phyloP scores from a whole-genome alignment of 2,888 invertebrate genomes.

The Apocheima hispidaria region DNA sequence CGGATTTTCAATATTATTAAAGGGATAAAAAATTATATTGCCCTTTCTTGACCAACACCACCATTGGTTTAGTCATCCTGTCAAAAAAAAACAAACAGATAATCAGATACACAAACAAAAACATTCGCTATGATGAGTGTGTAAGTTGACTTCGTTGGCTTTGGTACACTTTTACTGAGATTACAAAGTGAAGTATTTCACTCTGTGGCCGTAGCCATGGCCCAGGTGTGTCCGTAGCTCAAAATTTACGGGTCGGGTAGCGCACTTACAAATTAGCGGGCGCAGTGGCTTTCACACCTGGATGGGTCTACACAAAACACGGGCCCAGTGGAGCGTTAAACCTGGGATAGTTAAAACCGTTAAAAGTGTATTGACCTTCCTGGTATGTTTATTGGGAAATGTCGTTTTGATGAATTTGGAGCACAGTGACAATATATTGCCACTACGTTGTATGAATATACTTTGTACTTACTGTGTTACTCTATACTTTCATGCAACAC shows the following conservation, averaged over 20 bases:
- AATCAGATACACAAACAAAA: too few species aligned
- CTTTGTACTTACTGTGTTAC: too few species aligned
- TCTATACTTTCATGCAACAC: too few species aligned
- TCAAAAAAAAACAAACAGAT: too few species aligned
- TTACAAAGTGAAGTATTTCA: background rate
- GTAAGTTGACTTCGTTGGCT: too few species aligned
- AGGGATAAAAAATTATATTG: too few species aligned
- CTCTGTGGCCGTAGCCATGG: background rate
- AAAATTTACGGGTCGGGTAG: constrained; percentile 66
- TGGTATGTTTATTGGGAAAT: background rate
- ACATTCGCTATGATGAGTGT: too few species aligned
- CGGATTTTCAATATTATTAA: too few species aligned
- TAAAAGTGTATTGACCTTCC: constrained; percentile 8
- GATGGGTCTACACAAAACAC: constrained; percentile 31
- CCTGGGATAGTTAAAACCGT: constrained; percentile 11
- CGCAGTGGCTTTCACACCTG: constrained; percentile 50
- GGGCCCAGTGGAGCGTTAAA: constrained; percentile 1
- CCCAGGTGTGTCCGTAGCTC: background rate
- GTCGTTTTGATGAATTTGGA: background rate
- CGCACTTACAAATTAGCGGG: constrained; percentile 73
- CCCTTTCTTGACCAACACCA: too few species aligned
- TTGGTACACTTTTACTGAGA: background rate
- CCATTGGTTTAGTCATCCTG: too few species aligned
- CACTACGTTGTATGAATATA: too few species aligned
- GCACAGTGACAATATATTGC: background rate